These are phyloP conservation scores for Protaetia brevitarsis DNA, from an alignment of 1,140 invertebrate genomes.

Conservation along the genomic window DNA sequence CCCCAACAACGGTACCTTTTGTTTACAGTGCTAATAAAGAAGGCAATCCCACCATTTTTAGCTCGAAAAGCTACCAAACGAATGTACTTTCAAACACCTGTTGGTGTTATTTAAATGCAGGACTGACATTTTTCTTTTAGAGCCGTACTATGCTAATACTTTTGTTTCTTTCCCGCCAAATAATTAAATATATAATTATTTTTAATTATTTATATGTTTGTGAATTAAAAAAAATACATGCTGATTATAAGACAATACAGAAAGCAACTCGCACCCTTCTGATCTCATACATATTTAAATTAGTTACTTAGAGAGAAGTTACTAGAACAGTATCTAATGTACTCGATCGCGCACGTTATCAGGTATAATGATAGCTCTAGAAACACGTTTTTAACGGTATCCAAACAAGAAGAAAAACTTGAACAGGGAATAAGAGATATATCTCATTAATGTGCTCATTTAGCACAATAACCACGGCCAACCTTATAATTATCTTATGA, in stretches of 20 bases:
- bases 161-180: too few relatives aligned
- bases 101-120: neutral
- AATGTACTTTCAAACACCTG: constrained; percentile 3
- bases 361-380: too few relatives aligned
- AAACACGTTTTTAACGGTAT: neutral
- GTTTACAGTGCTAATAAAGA: constrained; percentile 10
- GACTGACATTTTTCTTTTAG: too few relatives aligned
- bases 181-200: too few relatives aligned
- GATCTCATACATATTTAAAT: neutral
- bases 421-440: neutral
- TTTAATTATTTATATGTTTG: too few relatives aligned
- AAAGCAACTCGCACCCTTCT: neutral
- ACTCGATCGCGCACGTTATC: too few relatives aligned
- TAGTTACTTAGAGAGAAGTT: too few relatives aligned
- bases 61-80: neutral
- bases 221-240: neutral
- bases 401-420: neutral
- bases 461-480: neutral
- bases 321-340: too few relatives aligned
- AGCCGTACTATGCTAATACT: too few relatives aligned
- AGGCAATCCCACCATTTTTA: neutral
- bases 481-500: neutral
- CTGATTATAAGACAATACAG: neutral
- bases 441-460: neutral
- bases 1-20: neutral